phyloP scores from a whole-genome alignment of 2,888 invertebrate species.

The Eulithis prunata region DNA sequence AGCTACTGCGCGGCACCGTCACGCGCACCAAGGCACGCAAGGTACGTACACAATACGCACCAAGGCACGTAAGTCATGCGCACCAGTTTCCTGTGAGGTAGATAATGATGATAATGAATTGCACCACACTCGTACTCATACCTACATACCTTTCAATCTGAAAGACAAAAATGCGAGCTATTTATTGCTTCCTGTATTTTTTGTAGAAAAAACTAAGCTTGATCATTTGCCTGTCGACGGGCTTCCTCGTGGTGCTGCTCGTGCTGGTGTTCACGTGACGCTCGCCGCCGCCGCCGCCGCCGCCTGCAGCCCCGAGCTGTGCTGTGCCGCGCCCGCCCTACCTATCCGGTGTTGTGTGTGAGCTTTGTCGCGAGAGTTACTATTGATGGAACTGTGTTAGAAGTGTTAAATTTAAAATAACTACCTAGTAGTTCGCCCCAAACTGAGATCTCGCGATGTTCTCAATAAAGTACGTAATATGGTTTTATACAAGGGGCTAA shows the following conservation, averaged over 20 bases:
- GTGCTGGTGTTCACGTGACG: conserved; percentile 62
- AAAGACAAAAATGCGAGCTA: too few species aligned
- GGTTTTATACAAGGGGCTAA: too few species aligned
- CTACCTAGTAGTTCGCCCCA: too few species aligned
- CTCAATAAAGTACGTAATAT: too few species aligned
- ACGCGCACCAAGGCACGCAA: conserved; percentile 76
- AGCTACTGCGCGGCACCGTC: conserved; percentile 81
- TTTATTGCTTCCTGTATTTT: conserved; percentile 3
- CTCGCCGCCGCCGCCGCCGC: background rate
- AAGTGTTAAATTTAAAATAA: too few species aligned
- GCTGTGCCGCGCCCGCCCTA: background rate
- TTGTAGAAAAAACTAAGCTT: conserved; percentile 74
- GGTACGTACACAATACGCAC: conserved; percentile 72
- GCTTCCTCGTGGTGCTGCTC: conserved; percentile 66
- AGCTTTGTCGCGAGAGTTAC: too few species aligned
- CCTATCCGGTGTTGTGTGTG: background rate
- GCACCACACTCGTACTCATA: too few species aligned
- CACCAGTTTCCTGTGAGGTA: too few species aligned
- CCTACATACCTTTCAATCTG: too few species aligned
- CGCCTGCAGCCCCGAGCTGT: background rate
- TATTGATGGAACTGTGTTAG: background rate
- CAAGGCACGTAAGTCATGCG: conserved; percentile 52
- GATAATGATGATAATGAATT: too few species aligned
- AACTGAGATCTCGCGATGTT: too few species aligned
- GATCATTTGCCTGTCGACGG: conserved; percentile 65